These are phyloP conservation scores for Sebastes flavidus DNA, from an alignment of 2,797 vertebrate genomes.

Conservation along the genomic window DNA sequence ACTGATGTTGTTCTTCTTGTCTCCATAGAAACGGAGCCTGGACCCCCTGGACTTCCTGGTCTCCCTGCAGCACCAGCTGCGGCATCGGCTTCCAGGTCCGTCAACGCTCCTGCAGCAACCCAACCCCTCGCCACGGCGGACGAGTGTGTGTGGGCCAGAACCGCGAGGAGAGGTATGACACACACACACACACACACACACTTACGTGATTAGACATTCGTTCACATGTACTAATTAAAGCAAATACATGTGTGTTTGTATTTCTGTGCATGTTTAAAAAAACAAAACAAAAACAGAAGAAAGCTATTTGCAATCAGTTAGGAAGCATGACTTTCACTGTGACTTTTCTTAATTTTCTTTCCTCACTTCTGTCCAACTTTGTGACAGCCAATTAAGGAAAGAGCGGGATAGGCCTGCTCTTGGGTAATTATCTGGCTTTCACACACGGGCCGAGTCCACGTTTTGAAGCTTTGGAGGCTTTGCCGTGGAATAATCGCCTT, in stretches of 20 bases:
- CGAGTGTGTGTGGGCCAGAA: slow-evolving; percentile 97
- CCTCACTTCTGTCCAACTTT: slow-evolving; percentile 45
- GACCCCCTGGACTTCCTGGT: slow-evolving; percentile 97
- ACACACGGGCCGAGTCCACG: slow-evolving; percentile 37
- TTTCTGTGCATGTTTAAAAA: not conserved
- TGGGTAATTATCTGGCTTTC: slow-evolving; percentile 73
- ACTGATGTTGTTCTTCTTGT: slow-evolving; percentile 22
- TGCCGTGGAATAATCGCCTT: slow-evolving; percentile 64
- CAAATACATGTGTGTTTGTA: not conserved
- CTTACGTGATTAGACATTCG: not conserved
- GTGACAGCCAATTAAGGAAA: slow-evolving; percentile 70
- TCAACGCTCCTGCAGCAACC: slow-evolving; percentile 96
- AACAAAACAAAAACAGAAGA: too few species aligned
- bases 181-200: not conserved
- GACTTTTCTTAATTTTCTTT: slow-evolving; percentile 18
- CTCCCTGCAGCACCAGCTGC: slow-evolving; percentile 95
- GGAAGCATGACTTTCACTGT: slow-evolving; percentile 36
- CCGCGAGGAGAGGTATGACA: slow-evolving; percentile 90
- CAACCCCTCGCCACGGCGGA: slow-evolving; percentile 93
- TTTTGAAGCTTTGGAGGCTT: slow-evolving; percentile 65
- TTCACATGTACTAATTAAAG: not conserved
- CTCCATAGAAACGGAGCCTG: slow-evolving; percentile 93
- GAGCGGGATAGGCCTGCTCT: slow-evolving; percentile 48
- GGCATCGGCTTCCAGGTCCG: slow-evolving; percentile 98
- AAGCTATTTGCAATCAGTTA: not conserved